Evolutionary conservation across 2,797 vertebrate species (phyloP).

Genomic region (Orientallactaga sibirica): DNA sequence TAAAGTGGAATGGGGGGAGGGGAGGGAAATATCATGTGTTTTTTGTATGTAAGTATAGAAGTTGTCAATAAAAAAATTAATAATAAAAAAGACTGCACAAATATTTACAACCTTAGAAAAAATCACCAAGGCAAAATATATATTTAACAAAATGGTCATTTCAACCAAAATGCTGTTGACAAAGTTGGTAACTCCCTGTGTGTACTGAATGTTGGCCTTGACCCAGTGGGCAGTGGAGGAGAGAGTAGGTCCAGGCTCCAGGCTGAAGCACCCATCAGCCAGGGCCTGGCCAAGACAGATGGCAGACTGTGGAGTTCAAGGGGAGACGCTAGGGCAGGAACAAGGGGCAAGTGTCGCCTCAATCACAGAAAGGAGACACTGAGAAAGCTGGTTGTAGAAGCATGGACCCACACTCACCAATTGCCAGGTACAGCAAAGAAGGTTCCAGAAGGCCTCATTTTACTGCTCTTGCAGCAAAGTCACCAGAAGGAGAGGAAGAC

Average conservation of each 20-base stretch:
- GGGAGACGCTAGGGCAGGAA: not conserved
- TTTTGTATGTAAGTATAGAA: too few species aligned
- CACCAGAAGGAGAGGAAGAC: not conserved
- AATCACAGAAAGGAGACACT: not conserved
- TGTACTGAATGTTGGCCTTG: not conserved
- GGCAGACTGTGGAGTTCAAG: not conserved
- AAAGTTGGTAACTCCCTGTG: not conserved
- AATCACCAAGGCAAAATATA: not conserved
- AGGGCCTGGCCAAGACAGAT: not conserved
- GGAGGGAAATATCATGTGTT: too few species aligned
- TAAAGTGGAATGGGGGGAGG: too few species aligned
- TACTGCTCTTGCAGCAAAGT: not conserved
- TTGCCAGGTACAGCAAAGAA: not conserved
- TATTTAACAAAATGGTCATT: not conserved
- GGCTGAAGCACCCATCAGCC: not conserved
- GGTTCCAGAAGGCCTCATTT: too few species aligned
- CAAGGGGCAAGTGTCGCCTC: not conserved
- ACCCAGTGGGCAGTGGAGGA: not conserved
- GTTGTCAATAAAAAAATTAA: too few species aligned
- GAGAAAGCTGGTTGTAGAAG: not conserved
- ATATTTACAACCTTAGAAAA: slow-evolving; percentile 6
- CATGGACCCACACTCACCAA: not conserved
- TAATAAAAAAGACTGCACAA: not conserved
- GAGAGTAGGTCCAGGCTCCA: too few species aligned
- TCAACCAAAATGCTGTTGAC: not conserved